Conservation (phyloP, 1,140 invertebrate genomes). For the Ceratina calcarata region DNA sequence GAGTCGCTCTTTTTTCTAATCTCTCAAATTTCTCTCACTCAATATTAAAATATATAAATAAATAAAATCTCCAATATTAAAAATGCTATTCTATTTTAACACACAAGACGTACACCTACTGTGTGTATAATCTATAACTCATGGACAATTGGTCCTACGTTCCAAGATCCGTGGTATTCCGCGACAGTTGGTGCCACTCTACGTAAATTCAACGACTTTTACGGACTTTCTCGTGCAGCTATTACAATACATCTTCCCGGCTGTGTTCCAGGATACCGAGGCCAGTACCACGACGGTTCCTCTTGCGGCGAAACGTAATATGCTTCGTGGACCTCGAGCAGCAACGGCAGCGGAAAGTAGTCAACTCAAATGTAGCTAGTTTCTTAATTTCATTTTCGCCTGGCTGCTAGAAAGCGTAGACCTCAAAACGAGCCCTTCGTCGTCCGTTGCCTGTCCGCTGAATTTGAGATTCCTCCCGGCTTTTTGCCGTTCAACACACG, state of each 20-base stretch:
- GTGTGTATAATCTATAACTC: conserved; percentile 52
- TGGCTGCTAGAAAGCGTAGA: conserved; percentile 4
- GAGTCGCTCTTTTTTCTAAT: too few species aligned
- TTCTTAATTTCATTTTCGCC: conserved; percentile 60
- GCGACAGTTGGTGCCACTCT: conserved; percentile 27
- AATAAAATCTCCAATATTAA: too few species aligned
- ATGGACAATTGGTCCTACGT: conserved; percentile 50
- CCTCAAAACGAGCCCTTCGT: conserved; percentile 9
- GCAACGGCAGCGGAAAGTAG: not conserved
- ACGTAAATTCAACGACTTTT: conserved; percentile 55
- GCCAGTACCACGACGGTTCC: conserved; percentile 5
- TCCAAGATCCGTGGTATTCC: conserved; percentile 36
- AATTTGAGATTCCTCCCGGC: not conserved
- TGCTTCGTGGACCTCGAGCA: conserved; percentile 19
- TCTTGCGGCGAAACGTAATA: conserved; percentile 39
- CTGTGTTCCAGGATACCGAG: conserved; percentile 15
- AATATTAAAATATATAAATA: too few species aligned
- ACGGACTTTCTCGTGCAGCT: conserved; percentile 24
- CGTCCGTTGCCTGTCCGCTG: not conserved
- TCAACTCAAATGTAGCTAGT: conserved; percentile 1
- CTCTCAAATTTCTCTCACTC: too few species aligned
- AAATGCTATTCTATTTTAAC: not conserved
- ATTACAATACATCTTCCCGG: conserved; percentile 53
- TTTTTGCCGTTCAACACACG: not conserved
- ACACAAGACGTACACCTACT: not conserved